Base-by-base conservation (phyloP, 1,140 invertebrate genomes). In the Rhopalosiphum maidis region DNA sequence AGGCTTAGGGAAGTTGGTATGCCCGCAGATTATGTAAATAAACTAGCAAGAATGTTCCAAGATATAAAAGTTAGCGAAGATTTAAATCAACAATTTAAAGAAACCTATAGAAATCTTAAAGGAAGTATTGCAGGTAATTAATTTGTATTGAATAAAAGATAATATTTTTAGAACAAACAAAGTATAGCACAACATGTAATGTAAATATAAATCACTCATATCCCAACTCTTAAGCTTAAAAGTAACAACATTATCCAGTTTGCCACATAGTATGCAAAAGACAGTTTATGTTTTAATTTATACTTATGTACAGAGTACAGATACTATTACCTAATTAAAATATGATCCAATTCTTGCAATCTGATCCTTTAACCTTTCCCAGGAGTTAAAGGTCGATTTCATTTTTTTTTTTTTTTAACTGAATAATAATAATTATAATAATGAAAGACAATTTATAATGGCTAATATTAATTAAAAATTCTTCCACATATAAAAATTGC, bases 21-120 rank as follows among this genome's bases (percentile, higher is more conserved):
- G 99, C 99, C 99, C 15, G 99, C 99, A 3, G 99, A 99, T 95
- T 99, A 99, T 96, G 99, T 99, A 21, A 99, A 99, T 96, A 99
- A 99, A 96, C 95, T 99, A 94, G 98, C 98, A 21, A 96, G 98
- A 94, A 99, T 99, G 98, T 98, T 98, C 95, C 99, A 99, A 96
- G 99, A 99, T 95, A 98, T 99, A 94, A 99, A 99, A 96, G 98
- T 99, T 30, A 99, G 98, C 95, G 98, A 99, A 95, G 99, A 99
- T 96, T 96, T 99, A n/a, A 99, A 99, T 96, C 97, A 97, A 94
- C 98, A 99, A 94, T 99, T 99, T 95, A 98, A 97, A 95, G 96
- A 97, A 94, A 95, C 96, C 94, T 96, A 96, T 94, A 95, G 96
- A 93, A 96, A 94, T 91, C 96, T 95, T 94, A 96, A 96, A 95